Evolutionary conservation across 2,797 vertebrate genomes (phyloP), one percentile per base, ranked within the genome.

Genomic region (Sebastes cheni): DNA sequence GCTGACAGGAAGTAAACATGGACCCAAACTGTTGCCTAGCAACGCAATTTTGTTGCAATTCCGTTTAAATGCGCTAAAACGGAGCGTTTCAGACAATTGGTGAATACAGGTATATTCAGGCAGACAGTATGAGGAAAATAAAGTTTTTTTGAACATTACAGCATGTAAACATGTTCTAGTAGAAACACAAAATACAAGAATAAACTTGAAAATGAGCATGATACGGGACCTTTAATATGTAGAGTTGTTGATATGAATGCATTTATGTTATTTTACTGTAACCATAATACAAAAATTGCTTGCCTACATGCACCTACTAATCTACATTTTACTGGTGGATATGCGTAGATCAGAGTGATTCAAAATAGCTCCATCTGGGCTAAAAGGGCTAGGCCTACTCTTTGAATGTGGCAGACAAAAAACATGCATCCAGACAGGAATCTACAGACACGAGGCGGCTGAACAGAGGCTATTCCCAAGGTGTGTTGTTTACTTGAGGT

Each of bases 401-500:
- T 89, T 93, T 91, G 84, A 81, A 90, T 93, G 88, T 91, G 89
- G 80, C 85, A 93, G 82, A 89, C 68, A 86, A 73, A 73, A 81
- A 83, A 89, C 80, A 84, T 81, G 82, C 75, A 86, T 87, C 64
- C 81, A 88, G 83, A 89, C 81, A 91, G 81, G 86, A 91, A 87
- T 91, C 86, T 90, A 86, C 81, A 92, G 85, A 89, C 84, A 79
- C 13, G 82, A 89, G 77, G 68, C 30, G 65, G 74, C 84, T 85
- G 77, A 90, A 81, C 81, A 83, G 84, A 89, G 89, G 91, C 81
- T 93, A 95, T 95, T 96, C 95, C 95, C 94, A 92, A 91, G 92
- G 93, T 94, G 90, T 86, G 87, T 87, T 93, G 91, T 95, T 95
- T 95, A 94, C 93, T 93, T 86, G 91, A 94, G 93, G 90, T 94